Base-by-base conservation (phyloP, 2,113 vertebrate species). In the Neodontobutis hainanensis region DNA sequence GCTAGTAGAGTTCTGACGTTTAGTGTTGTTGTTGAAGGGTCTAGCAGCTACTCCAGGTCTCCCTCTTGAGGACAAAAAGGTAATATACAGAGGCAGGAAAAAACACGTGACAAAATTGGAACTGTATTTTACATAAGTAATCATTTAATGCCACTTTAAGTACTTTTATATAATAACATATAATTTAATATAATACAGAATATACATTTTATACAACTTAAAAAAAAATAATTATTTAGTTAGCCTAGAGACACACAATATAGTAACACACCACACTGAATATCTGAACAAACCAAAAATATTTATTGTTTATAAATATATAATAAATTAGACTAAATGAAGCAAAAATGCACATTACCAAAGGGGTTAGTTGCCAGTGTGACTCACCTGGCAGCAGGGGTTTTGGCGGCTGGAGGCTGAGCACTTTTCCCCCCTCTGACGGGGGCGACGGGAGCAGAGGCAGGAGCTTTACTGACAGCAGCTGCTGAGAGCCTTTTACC, bases 1-100 rank as follows among this genome's bases (percentile, higher is more conserved):
- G 69, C 43, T 70, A 42, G 70, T 19, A 5, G 50, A 35, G 34
- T 61, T 44, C 46, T 69, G 69, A 6, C 57, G 34, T 68, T 46
- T 73, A 1, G 4, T 42, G 27, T 19, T 27, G 11, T 46, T 67
- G 11, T 2, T 70, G 19, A 57, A n/a, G 27, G 51, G 42, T 59
- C 55, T 79, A 6, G 48, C 36, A 44, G 15, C 56, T 63, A 82
- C 77, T 73, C 10, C 75, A 71, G 61, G 35, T 64, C 84, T 78
- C 74, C 93, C 88, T 77, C 91, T 92, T 53, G 71, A 89, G 89
- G 88, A 49, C 9, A 53, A 14, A 70, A 51, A 43, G 0, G 15
- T 32, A 27, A 5, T 61, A 50, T 14, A 52, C 67, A 53, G 42
- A 4, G 2, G 5, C 16, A 1, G 10, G 55, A 44, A 43, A 4